A percentile compares a stretch with the other conserved stretches of the same genome.
Conservation (phyloP, 2,113 vertebrate species). For the Gobio gobio region DNA sequence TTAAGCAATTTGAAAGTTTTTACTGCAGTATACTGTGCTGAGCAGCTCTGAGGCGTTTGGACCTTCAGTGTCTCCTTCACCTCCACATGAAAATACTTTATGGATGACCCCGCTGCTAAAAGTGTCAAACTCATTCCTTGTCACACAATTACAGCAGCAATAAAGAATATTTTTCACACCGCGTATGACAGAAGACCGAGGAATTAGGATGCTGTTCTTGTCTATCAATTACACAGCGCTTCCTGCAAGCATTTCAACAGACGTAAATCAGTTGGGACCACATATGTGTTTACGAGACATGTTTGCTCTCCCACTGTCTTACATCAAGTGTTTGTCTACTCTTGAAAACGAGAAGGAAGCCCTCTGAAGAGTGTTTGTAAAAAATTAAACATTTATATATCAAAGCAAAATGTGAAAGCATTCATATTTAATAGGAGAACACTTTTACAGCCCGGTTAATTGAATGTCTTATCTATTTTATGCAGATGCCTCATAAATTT, state of each 20-base stretch:
- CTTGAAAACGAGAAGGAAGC: conserved; percentile 55
- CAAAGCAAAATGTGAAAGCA: conserved; percentile 76
- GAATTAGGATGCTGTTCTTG: conserved; percentile 43
- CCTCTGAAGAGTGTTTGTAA: conserved; percentile 68
- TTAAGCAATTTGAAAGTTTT: background rate
- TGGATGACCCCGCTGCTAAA: conserved; percentile 32
- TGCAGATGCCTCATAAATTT: conserved; percentile 83
- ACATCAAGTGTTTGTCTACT: conserved; percentile 63
- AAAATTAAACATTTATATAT: conserved; percentile 76
- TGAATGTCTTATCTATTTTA: conserved; percentile 83
- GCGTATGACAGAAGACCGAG: conserved; percentile 27
- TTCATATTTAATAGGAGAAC: conserved; percentile 77
- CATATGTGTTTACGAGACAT: conserved; percentile 24
- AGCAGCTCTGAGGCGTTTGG: conserved; percentile 1
- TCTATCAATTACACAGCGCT: conserved; percentile 50
- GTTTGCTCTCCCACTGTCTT: conserved; percentile 43
- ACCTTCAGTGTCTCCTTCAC: conserved; percentile 47
- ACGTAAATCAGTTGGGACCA: conserved; percentile 44
- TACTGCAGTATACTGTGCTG: background rate
- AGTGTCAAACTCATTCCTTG: conserved; percentile 21
- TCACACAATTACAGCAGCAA: conserved; percentile 41
- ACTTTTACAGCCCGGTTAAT: conserved; percentile 76
- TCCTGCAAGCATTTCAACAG: conserved; percentile 46
- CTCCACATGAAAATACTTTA: conserved; percentile 44
- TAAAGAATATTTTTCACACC: conserved; percentile 33